phyloP scores from a whole-genome alignment of 2,888 invertebrate species.

The Diarsia brunnea region DNA sequence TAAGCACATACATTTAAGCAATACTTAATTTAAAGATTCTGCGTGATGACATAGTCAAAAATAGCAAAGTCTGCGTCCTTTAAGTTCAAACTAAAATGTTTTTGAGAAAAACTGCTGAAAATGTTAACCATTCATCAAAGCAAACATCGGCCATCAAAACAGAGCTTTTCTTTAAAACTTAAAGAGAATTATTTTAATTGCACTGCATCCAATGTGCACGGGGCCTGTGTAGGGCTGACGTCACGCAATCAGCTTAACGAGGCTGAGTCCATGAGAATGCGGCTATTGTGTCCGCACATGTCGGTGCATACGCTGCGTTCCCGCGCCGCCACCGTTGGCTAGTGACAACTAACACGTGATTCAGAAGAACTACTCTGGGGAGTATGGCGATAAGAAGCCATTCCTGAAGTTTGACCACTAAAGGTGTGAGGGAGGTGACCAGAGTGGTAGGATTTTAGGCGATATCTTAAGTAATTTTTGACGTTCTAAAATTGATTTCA shows the following conservation, averaged over 20 bases:
- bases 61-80: neutral
- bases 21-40: neutral
- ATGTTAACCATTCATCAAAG: neutral
- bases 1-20: neutral
- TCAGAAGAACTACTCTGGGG: conserved; percentile 19
- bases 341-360: neutral
- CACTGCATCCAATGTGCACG: conserved; percentile 69
- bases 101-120: neutral
- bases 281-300: conserved; percentile 90
- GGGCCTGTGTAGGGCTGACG: conserved; percentile 81
- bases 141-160: neutral
- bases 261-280: conserved; percentile 90
- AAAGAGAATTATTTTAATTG: conserved; percentile 62
- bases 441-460: too few species aligned
- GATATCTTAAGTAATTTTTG: neutral
- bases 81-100: neutral
- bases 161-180: conserved; percentile 13
- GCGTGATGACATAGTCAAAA: neutral
- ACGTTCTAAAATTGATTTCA: neutral
- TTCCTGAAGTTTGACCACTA: neutral
- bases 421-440: too few species aligned
- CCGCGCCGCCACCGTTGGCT: conserved; percentile 60
- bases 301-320: conserved; percentile 84
- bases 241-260: conserved; percentile 91
- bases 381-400: neutral